Base-by-base conservation (phyloP, 2,113 vertebrate species). In the Agapornis roseicollis region DNA sequence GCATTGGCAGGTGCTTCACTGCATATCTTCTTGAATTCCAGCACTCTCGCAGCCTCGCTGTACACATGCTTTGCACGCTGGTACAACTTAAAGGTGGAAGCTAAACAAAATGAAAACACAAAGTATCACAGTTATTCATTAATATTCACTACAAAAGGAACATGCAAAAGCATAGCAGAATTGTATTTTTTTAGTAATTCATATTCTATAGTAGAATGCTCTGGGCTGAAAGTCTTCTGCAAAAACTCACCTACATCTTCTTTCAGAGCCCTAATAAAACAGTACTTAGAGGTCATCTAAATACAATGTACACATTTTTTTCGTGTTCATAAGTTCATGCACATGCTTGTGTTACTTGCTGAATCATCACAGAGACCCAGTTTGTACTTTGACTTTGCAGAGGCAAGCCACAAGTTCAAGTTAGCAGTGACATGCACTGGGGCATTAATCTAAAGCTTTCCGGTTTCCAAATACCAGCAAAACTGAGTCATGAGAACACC, bases 61-160 rank as follows among this genome's bases (percentile, higher is more conserved):
- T 99, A 99, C 88, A 99, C 99, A 2, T 99, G 99, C 96, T 97
- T 98, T 56, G 99, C 98, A 83, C 99, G 98, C 96, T 99, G 99
- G 98, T 99, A 97, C 64, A 99, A 97, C 97, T 98, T 99, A 92
- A 99, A 99, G 91, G 96, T 94, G 3, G 95, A 97, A 91, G 98
- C 99, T 99, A 93, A 37, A 83, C 81, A 77, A 42, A 81, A 87
- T 23, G 42, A 87, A 76, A 94, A 89, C 11, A 58, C 46, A 29
- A 44, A 73, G 63, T 65, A 33, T 13, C 49, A 15, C n/a, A 44
- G 53, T 86, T 63, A 82, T 25, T 35, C 10, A 17, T 88, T 81
- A 58, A 17, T 33, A 44, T 33, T 84, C 22, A 28, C 46, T 53
- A 41, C 53, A 82, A 52, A 86, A 82, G n/a, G 35, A 90, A 88